Evolutionary conservation across 2,797 vertebrate genomes (phyloP).

Genomic region (Glyptemys insculpta): DNA sequence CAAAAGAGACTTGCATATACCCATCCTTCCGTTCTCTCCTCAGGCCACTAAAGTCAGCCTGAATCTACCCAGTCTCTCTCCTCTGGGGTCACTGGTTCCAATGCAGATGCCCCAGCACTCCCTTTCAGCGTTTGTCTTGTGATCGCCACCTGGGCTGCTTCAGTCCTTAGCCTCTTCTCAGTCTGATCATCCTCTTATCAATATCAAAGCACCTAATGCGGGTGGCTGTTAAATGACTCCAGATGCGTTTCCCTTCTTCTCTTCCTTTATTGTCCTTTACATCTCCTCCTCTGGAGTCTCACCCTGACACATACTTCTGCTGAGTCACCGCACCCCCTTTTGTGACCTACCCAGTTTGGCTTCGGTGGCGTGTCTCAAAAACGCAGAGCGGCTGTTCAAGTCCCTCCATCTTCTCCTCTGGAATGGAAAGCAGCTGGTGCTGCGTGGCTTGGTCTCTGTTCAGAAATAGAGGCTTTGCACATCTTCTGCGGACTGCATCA

Average conservation of each 20-base stretch:
- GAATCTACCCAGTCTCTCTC: not conserved
- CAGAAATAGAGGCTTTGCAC: not conserved
- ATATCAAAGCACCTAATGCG: rapidly evolving
- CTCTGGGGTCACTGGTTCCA: not conserved
- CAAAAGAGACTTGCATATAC: not conserved
- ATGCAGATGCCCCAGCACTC: not conserved
- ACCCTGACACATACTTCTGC: not conserved
- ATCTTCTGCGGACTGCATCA: not conserved
- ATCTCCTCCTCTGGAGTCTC: not conserved
- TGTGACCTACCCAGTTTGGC: rapidly evolving
- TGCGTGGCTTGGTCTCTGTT: not conserved
- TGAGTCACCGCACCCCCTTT: not conserved
- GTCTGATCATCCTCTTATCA: not conserved
- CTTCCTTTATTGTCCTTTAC: not conserved
- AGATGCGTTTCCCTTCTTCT: not conserved
- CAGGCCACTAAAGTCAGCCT: not conserved
- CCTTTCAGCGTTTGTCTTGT: not conserved
- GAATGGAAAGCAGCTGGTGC: not conserved
- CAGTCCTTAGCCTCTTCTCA: rapidly evolving
- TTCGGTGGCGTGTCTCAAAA: rapidly evolving
- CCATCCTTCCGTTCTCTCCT: not conserved
- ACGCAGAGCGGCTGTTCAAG: rapidly evolving
- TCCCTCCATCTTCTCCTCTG: not conserved
- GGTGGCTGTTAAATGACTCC: not conserved
- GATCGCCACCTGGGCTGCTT: not conserved